These are phyloP conservation scores for Canis aureus DNA, from an alignment of 2,113 vertebrate species.

Conservation along the genomic window DNA sequence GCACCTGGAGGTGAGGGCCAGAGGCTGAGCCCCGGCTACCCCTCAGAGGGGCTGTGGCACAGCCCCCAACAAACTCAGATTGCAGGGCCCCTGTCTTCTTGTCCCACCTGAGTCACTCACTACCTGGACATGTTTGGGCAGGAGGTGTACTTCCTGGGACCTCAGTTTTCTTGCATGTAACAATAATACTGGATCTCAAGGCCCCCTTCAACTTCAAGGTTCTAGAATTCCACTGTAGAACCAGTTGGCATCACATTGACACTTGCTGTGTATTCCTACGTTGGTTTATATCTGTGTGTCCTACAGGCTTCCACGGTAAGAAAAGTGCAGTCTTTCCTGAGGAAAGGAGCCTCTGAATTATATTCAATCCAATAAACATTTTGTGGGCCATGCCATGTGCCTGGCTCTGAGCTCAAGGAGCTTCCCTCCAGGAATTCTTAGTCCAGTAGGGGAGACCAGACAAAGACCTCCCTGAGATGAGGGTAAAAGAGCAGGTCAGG, in stretches of 20 bases:
- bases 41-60: background rate
- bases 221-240: conserved; percentile 12
- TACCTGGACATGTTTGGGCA: background rate
- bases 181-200: background rate
- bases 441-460: background rate
- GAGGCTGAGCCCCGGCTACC: background rate
- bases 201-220: background rate
- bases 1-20: background rate
- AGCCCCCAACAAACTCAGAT: background rate
- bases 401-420: background rate
- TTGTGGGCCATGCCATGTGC: no score
- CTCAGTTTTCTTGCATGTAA: background rate
- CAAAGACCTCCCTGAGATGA: background rate
- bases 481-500: background rate
- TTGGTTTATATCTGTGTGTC: background rate
- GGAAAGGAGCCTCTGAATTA: background rate
- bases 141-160: background rate
- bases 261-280: rapidly evolving
- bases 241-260: background rate
- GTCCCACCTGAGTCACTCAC: background rate
- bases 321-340: background rate
- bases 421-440: background rate
- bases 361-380: background rate
- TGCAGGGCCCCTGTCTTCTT: background rate
- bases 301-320: background rate